Percentiles rank a stretch among this genome's conserved stretches.
Conservation (phyloP, 2,888 invertebrate species). For the Polydesmus complanatus region DNA sequence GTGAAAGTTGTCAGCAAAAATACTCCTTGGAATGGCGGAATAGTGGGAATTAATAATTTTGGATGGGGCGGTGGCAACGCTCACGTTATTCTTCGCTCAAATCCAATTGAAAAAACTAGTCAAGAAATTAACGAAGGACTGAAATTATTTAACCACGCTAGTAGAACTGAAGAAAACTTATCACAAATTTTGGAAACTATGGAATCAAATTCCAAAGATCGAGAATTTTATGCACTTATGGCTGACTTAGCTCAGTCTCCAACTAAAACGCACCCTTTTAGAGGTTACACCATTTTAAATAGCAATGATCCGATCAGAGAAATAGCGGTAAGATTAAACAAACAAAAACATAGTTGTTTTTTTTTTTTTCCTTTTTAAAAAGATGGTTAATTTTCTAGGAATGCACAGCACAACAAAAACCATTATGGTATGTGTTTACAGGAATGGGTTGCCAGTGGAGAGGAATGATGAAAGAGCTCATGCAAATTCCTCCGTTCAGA, state of each 20-base stretch:
- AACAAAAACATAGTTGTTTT: too few species aligned
- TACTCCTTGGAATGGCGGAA: conserved; percentile 73
- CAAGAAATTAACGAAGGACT: neutral
- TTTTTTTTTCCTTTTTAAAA: neutral
- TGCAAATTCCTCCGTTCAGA: conserved; percentile 67
- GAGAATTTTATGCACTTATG: neutral
- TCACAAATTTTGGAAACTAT: neutral
- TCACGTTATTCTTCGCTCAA: conserved; percentile 59
- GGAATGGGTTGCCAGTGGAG: conserved; percentile 99
- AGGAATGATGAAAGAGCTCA: conserved; percentile 79
- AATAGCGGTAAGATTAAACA: neutral
- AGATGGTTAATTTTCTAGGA: conserved; percentile 23
- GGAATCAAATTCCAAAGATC: neutral
- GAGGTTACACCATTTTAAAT: neutral
- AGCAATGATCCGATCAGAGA: neutral
- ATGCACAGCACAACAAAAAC: conserved; percentile 45
- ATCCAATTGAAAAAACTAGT: neutral
- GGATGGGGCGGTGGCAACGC: conserved; percentile 96
- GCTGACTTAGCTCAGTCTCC: neutral
- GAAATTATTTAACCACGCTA: neutral
- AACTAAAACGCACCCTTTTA: neutral
- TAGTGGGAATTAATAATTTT: conserved; percentile 87
- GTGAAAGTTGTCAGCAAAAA: conserved; percentile 75
- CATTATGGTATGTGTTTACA: conserved; percentile 88
- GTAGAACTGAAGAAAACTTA: neutral